A percentile compares a stretch with the other conserved stretches of the same genome.
Evolutionary conservation across 2,888 invertebrate genomes (phyloP).

Genomic region (Megaustenia siamemsis): DNA sequence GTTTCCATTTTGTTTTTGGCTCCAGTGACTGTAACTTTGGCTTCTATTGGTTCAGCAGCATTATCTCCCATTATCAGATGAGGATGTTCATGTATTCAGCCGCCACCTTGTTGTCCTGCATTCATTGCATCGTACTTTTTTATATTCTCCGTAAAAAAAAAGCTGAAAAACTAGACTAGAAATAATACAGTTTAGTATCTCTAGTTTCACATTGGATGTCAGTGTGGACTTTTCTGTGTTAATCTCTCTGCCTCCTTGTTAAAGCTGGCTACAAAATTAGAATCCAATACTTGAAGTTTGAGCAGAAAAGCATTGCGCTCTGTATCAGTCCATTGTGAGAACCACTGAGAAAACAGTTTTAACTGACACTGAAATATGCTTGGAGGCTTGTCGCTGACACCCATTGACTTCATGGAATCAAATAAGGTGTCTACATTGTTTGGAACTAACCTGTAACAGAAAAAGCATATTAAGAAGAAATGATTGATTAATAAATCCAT

Average conservation of each 20-base stretch:
- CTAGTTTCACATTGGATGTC: no score
- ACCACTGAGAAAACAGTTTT: constrained; percentile 80
- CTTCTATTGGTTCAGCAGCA: no score
- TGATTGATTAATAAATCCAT: no score
- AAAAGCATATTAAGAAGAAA: neutral
- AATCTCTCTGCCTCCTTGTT: constrained; percentile 63
- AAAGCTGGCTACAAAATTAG: constrained; percentile 76
- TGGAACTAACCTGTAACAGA: constrained; percentile 64
- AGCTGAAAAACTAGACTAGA: no score
- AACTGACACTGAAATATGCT: constrained; percentile 80
- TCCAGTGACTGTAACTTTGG: no score
- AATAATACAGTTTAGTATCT: no score
- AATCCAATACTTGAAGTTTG: constrained; percentile 74
- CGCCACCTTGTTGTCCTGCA: no score
- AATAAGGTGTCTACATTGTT: constrained; percentile 72
- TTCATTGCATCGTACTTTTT: no score
- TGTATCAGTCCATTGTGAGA: constrained; percentile 77
- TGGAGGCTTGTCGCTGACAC: constrained; percentile 77
- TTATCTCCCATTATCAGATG: no score
- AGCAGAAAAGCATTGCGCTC: constrained; percentile 75
- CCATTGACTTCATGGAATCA: constrained; percentile 72
- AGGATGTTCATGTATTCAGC: no score
- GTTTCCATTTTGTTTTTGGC: no score
- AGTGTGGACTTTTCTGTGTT: neutral
- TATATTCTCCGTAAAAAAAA: no score